phyloP scores from a whole-genome alignment of 2,888 invertebrate genomes.

The Agrotis ipsilon region DNA sequence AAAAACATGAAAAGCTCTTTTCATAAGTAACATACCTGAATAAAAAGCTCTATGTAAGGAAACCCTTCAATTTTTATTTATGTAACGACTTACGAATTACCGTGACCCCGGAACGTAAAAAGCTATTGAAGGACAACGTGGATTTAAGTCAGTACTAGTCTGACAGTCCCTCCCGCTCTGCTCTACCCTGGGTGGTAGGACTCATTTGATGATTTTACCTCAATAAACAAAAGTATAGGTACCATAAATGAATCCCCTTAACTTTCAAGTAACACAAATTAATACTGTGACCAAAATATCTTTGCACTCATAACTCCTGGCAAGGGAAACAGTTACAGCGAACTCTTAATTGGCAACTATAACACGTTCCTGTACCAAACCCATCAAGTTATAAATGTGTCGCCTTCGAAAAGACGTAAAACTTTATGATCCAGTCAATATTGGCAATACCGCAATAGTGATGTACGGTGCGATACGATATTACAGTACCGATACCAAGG shows the following conservation, averaged over 20 bases:
- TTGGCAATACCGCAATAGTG: slow-evolving; percentile 4
- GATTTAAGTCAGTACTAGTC: too few relatives aligned
- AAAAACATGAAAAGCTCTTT: too few relatives aligned
- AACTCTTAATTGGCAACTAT: slow-evolving; percentile 16
- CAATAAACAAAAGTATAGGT: too few relatives aligned
- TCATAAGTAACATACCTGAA: too few relatives aligned
- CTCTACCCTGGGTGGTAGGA: too few relatives aligned
- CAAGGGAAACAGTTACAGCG: neutral
- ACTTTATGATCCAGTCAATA: slow-evolving; percentile 31
- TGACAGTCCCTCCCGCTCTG: too few relatives aligned
- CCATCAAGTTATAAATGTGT: slow-evolving; percentile 33
- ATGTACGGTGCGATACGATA: neutral
- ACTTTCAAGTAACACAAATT: neutral
- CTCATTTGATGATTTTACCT: too few relatives aligned
- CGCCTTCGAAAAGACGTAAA: slow-evolving; percentile 23
- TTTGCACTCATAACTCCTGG: neutral
- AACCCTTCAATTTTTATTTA: too few relatives aligned
- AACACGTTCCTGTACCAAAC: slow-evolving; percentile 15
- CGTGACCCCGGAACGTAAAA: too few relatives aligned
- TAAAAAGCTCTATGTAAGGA: too few relatives aligned
- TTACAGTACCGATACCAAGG: neutral
- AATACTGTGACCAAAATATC: neutral
- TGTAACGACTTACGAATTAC: too few relatives aligned
- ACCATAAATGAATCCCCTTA: neutral
- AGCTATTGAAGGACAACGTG: too few relatives aligned